Evolutionary conservation across 1,140 invertebrate genomes (phyloP).

Genomic region (Trichonephila inaurata): DNA sequence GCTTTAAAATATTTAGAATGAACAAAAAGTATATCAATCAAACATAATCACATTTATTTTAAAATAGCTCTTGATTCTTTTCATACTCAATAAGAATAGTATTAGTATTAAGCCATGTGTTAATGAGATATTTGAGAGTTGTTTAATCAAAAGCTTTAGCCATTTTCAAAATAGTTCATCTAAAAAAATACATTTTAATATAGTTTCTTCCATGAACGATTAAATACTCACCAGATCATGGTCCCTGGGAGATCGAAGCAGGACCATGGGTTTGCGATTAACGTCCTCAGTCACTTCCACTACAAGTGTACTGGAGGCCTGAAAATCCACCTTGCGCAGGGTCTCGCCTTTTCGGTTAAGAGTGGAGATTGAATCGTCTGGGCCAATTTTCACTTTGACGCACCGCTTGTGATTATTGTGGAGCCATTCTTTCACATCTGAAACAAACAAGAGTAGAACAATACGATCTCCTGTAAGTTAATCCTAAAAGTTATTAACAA

Average conservation of each 20-base stretch:
- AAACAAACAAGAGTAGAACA: neutral
- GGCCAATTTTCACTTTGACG: conserved; percentile 90
- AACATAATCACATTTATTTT: no score
- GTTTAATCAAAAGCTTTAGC: no score
- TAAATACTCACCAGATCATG: conserved; percentile 88
- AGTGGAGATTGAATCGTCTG: conserved; percentile 87
- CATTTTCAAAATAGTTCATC: neutral
- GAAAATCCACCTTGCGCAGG: conserved; percentile 81
- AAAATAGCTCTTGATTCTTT: no score
- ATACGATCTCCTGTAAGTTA: neutral
- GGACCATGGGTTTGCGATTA: conserved; percentile 87
- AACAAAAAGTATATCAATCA: no score
- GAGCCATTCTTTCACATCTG: conserved; percentile 94
- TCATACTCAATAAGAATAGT: no score
- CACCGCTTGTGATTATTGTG: conserved; percentile 95
- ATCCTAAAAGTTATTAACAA: no score
- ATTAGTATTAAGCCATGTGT: no score
- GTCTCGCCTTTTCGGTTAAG: conserved; percentile 84
- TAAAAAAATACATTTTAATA: neutral
- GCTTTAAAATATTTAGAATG: no score
- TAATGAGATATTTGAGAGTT: no score
- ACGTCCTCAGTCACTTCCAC: conserved; percentile 88
- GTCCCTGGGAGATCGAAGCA: conserved; percentile 93
- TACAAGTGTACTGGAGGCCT: conserved; percentile 86
- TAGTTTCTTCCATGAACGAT: neutral